Conservation (phyloP, 2,113 vertebrate genomes). For the Reinhardtius hippoglossoides region DNA sequence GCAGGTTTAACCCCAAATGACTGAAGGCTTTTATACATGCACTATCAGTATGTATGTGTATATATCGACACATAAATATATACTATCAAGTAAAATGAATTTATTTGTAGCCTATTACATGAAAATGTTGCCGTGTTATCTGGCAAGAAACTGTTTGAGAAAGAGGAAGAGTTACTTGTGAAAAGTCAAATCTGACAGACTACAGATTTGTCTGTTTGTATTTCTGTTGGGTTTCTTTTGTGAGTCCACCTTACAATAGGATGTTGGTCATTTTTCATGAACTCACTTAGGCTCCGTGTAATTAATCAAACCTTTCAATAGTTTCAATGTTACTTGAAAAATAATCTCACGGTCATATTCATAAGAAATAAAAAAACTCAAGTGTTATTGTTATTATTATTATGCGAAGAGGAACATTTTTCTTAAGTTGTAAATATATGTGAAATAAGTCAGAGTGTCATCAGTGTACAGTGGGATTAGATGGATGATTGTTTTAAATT, state of each 20-base stretch:
- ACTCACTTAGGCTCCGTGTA: neutral
- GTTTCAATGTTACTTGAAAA: neutral
- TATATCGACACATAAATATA: neutral
- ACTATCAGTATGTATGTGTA: neutral
- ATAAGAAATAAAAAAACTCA: fast-evolving
- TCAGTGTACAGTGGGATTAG: too few relatives aligned
- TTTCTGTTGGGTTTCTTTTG: too few relatives aligned
- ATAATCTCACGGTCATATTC: neutral
- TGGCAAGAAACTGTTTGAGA: constrained; percentile 16
- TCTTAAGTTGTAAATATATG: too few relatives aligned
- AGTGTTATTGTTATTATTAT: too few relatives aligned
- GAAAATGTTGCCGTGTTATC: neutral
- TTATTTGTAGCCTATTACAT: neutral
- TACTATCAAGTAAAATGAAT: neutral
- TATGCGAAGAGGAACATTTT: too few relatives aligned
- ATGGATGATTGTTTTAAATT: too few relatives aligned
- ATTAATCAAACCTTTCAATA: too few relatives aligned
- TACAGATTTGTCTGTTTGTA: neutral
- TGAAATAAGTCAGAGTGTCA: too few relatives aligned
- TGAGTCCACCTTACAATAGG: too few relatives aligned
- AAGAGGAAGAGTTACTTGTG: constrained; percentile 42
- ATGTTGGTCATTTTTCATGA: too few relatives aligned
- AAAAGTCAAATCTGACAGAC: neutral
- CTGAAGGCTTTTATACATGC: neutral
- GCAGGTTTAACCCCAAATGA: too few relatives aligned